A percentile compares a stretch with the other conserved stretches of the same genome.
These are phyloP conservation scores for Stegastes partitus DNA, from an alignment of 2,113 vertebrate genomes.

Conservation along the genomic window DNA sequence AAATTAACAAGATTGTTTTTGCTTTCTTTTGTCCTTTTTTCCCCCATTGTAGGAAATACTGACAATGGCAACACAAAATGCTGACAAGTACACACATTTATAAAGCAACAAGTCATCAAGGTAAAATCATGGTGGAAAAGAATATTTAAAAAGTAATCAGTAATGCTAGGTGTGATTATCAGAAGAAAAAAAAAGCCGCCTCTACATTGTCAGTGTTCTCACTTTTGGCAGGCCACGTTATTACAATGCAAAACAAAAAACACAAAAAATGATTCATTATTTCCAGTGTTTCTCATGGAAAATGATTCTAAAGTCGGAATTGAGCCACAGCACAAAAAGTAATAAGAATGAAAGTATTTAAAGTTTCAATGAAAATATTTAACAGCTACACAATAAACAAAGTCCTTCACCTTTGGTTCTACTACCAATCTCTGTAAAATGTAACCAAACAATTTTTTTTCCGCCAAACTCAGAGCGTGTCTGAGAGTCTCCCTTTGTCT, in stretches of 20 bases:
- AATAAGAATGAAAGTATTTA: too few relatives aligned
- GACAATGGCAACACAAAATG: not conserved
- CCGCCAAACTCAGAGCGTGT: too few relatives aligned
- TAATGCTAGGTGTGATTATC: not conserved
- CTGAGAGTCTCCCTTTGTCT: not conserved
- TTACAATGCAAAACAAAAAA: not conserved
- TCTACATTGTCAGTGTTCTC: not conserved
- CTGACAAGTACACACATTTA: not conserved
- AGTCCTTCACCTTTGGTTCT: not conserved
- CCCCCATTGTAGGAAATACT: not conserved
- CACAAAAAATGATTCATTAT: too few relatives aligned
- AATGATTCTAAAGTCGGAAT: not conserved
- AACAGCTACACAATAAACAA: not conserved
- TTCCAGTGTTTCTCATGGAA: not conserved
- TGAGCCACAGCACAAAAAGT: not conserved
- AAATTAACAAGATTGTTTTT: not conserved
- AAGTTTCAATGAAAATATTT: not conserved
- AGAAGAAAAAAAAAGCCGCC: too few relatives aligned
- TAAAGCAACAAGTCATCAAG: not conserved
- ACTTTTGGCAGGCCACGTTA: slow-evolving; percentile 10
- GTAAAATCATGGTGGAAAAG: not conserved
- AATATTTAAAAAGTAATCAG: slow-evolving; percentile 16
- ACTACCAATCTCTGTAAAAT: too few relatives aligned
- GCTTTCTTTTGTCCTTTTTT: not conserved
- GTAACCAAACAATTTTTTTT: too few relatives aligned